Conservation (phyloP, 2,888 invertebrate genomes). For the Acanthopleura granulata region DNA sequence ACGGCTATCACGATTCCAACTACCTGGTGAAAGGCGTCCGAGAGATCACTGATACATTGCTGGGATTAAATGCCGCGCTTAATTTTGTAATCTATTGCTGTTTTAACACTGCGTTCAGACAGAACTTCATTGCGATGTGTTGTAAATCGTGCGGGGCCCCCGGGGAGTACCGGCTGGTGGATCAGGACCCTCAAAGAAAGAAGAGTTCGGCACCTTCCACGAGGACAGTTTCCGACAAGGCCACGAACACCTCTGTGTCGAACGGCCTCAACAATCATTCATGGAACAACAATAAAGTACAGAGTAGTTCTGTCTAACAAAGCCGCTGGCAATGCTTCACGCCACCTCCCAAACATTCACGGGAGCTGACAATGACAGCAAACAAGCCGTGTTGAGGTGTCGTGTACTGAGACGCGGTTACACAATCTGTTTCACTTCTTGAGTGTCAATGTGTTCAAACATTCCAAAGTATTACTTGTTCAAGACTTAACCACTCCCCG, state of each 20-base stretch:
- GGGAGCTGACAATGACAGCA: too few relatives aligned
- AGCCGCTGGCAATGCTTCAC: too few relatives aligned
- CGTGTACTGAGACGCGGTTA: too few relatives aligned
- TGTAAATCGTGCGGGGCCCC: conserved; percentile 22
- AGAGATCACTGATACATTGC: conserved; percentile 58
- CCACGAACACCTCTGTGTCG: background rate
- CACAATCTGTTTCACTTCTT: too few relatives aligned
- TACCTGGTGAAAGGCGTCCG: conserved; percentile 53
- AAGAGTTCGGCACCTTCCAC: background rate
- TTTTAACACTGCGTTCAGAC: conserved; percentile 58
- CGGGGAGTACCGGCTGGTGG: conserved; percentile 5
- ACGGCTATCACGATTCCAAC: conserved; percentile 57
- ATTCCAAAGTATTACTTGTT: too few relatives aligned
- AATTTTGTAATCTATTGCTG: conserved; percentile 58
- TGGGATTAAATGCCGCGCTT: conserved; percentile 58
- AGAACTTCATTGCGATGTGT: conserved; percentile 41
- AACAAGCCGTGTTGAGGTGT: too few relatives aligned
- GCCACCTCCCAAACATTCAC: too few relatives aligned
- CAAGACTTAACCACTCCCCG: too few relatives aligned
- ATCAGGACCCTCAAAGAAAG: conserved; percentile 10
- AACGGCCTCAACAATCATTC: conserved; percentile 12
- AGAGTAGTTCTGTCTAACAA: background rate
- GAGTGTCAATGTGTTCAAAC: too few relatives aligned
- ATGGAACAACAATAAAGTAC: conserved; percentile 14
- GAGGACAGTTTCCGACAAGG: background rate